Percentiles rank a stretch among this genome's conserved stretches.
Evolutionary conservation across 1,140 invertebrate species (phyloP).

Genomic region (Drosophila nigrodunni): DNA sequence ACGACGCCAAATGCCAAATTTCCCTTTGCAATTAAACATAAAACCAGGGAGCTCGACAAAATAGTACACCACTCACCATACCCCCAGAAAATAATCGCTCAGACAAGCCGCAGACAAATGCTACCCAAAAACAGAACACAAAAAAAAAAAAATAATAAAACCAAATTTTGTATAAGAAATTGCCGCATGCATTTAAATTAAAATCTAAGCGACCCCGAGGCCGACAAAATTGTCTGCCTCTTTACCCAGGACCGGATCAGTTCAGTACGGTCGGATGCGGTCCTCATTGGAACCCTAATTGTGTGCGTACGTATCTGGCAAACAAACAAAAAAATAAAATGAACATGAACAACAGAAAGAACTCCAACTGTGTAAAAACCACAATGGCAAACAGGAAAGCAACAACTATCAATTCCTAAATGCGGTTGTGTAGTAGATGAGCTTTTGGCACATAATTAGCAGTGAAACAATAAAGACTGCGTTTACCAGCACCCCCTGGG

Average conservation of each 20-base stretch:
- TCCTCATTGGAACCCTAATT: conserved; percentile 22
- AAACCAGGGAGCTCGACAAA: conserved; percentile 12
- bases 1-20: conserved; percentile 41
- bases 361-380: conserved; percentile 11
- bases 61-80: background rate
- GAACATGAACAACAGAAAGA: conserved; percentile 7
- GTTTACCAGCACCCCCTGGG: background rate
- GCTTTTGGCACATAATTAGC: conserved; percentile 50
- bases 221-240: conserved; percentile 25
- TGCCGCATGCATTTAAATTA: conserved; percentile 51
- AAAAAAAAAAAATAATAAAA: conserved; percentile 6
- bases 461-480: conserved; percentile 14
- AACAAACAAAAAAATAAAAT: background rate
- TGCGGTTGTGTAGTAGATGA: conserved; percentile 35
- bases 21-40: conserved; percentile 53
- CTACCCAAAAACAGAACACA: background rate
- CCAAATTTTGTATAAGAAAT: conserved; percentile 29
- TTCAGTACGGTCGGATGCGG: too few species aligned
- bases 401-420: conserved; percentile 46
- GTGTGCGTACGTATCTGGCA: conserved; percentile 10
- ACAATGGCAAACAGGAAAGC: conserved; percentile 21
- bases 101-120: conserved; percentile 56
- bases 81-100: conserved; percentile 16
- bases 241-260: conserved; percentile 11
- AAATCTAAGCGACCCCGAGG: conserved; percentile 21